Percentiles rank a stretch among this genome's conserved stretches.
Conservation (phyloP, 1,140 invertebrate genomes). For the Neodiprion pinetum region DNA sequence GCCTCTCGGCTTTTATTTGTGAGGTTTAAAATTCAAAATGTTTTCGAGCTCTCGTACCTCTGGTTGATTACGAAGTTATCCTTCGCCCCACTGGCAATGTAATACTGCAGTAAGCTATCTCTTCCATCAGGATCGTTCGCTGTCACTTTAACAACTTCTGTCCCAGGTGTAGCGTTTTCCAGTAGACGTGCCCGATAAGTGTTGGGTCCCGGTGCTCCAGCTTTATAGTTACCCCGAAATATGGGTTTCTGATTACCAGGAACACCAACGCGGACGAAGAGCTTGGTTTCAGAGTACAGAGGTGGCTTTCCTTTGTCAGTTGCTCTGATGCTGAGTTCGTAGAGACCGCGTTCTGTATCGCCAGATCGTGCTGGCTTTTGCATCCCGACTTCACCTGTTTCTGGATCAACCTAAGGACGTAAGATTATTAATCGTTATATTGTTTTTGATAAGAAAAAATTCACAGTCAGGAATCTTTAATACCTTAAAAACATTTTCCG, state of each 20-base stretch:
- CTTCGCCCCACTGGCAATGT: constrained; percentile 75
- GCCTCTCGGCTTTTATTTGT: too few species aligned
- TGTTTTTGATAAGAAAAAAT: neutral
- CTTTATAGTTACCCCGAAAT: constrained; percentile 74
- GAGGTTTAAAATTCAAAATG: neutral
- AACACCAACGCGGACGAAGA: constrained; percentile 76
- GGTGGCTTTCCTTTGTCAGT: constrained; percentile 76
- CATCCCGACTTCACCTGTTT: constrained; percentile 75
- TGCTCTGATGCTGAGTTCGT: constrained; percentile 73
- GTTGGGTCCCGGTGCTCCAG: constrained; percentile 64
- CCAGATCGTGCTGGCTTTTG: constrained; percentile 69
- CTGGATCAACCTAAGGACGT: constrained; percentile 68
- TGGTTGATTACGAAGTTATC: constrained; percentile 83
- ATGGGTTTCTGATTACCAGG: constrained; percentile 79
- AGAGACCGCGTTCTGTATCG: constrained; percentile 76
- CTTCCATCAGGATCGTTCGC: constrained; percentile 81
- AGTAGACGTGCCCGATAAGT: constrained; percentile 73
- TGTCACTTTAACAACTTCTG: constrained; percentile 72
- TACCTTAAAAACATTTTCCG: constrained; percentile 52
- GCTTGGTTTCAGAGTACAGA: constrained; percentile 69
- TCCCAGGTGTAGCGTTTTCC: constrained; percentile 74
- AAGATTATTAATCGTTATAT: constrained; percentile 40
- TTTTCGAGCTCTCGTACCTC: constrained; percentile 58
- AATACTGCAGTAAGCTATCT: constrained; percentile 74
- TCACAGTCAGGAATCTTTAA: neutral